Evolutionary conservation across 30 jellyfish, hydroid and myxozoan species (phyloP).

Genomic region (Cassiopea xamachana): DNA sequence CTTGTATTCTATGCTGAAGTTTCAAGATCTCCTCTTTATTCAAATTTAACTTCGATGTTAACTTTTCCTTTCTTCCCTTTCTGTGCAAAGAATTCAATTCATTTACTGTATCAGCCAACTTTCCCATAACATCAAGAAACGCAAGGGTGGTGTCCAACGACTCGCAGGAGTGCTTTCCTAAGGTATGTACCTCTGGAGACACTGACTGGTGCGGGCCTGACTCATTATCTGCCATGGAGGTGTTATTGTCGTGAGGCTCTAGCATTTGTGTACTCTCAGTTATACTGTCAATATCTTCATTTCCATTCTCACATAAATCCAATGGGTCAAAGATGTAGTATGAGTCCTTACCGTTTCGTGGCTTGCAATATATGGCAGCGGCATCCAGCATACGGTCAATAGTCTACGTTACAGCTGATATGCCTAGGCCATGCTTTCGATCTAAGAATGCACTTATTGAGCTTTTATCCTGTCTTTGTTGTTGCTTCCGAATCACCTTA

Average conservation of each 20-base stretch:
- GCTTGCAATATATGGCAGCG: conserved; percentile 44
- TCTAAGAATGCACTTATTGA: conserved; percentile 18
- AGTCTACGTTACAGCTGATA: conserved; percentile 14
- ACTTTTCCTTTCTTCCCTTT: conserved; percentile 31
- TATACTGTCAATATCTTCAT: conserved; percentile 25
- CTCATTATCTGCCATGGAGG: neutral
- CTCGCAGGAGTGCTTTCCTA: neutral
- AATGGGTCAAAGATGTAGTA: conserved; percentile 49
- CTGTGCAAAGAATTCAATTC: conserved; percentile 10
- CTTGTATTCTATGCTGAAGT: conserved; percentile 4
- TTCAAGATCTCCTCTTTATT: conserved; percentile 17
- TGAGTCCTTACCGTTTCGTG: conserved; percentile 41
- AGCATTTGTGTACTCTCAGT: conserved; percentile 26
- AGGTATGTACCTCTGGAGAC: neutral
- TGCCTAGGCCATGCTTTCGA: conserved; percentile 32
- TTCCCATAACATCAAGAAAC: neutral
- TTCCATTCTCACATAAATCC: conserved; percentile 33
- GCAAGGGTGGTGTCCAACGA: conserved; percentile 5
- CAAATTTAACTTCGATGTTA: conserved; percentile 24
- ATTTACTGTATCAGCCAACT: conserved; percentile 2
- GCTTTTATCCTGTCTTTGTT: conserved; percentile 30
- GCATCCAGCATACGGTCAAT: conserved; percentile 35
- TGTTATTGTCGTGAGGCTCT: conserved; percentile 19
- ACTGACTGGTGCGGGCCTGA: neutral
- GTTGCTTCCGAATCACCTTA: conserved; percentile 9